A percentile compares a stretch with the other conserved stretches of the same genome.
Conservation (phyloP, 2,797 vertebrate species). For the Hypotaenidia philippensis region DNA sequence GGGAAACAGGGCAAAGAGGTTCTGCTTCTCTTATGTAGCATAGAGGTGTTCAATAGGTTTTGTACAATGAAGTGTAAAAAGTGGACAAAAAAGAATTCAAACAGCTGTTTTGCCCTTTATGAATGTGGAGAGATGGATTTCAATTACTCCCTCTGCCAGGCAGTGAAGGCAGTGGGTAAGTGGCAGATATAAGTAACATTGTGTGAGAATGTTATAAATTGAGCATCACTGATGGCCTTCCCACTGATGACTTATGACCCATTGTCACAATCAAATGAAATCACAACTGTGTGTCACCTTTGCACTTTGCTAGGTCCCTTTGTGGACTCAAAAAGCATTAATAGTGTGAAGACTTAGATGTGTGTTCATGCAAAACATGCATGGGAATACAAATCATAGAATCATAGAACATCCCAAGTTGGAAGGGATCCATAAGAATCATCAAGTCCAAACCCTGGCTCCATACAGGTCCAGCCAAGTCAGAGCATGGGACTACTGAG, state of each 20-base stretch:
- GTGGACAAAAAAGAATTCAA: neutral
- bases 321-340: neutral
- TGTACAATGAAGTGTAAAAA: neutral
- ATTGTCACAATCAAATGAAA: neutral
- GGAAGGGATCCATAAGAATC: too few species aligned
- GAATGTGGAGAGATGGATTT: fast-evolving
- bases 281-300: neutral
- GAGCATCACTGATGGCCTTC: neutral
- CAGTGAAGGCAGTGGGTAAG: neutral
- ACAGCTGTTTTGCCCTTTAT: neutral
- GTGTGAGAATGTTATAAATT: neutral
- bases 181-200: neutral
- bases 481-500: too few species aligned
- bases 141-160: neutral
- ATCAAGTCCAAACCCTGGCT: too few species aligned
- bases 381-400: neutral
- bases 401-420: too few species aligned
- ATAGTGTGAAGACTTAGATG: neutral
- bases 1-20: neutral
- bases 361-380: neutral
- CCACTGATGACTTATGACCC: neutral
- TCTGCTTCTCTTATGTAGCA: neutral
- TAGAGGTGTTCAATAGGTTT: neutral
- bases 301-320: neutral
- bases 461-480: too few species aligned